Evolutionary conservation across 30 jellyfish, hydroid and myxozoan species (phyloP), one percentile per base, ranked within the genome.

Genomic region (Mastigias papua): DNA sequence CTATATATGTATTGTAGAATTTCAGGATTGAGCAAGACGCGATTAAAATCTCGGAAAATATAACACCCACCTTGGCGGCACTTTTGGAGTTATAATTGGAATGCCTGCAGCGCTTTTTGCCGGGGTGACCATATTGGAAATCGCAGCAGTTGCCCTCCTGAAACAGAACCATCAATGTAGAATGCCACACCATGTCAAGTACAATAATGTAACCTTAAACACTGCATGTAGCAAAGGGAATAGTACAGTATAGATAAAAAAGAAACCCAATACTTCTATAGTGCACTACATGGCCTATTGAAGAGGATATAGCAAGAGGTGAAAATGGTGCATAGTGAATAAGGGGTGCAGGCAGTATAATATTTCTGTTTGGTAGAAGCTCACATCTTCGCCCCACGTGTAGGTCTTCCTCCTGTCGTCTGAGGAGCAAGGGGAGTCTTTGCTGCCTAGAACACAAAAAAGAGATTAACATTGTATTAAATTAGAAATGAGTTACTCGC

Each of bases 311-410:
- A 19, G 67, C 7, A 54, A 21, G 25, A 19, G 9, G 67, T 54
- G 67, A 21, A 54, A 19, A 54, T 25, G 17, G 27, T 11, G 27
- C 5, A 54, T n/a, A n/a, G n/a, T n/a, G n/a, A 42, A 42, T 15
- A 42, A 4, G 54, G 54, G 54, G 13, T 42, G 54, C 54, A 42
- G 32, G n/a, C n/a, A n/a, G n/a, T n/a, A n/a, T n/a, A n/a, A n/a
- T n/a, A n/a, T n/a, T n/a, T n/a, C n/a, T n/a, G n/a, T 46, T 2
- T 3, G 48, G 48, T 48, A 23, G 48, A 22, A 10, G 67, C 94
- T 72, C 63, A 85, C 94, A 46, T 23, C 73, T 85, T 77, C 19
- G 94, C 94, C 48, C 90, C 90, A 27, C 94, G 88, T 23, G 94
- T 85, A 11, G 69, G 35, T 34, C 94, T 74, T 34, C 88, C n/a